These are phyloP conservation scores for Blennius ocellaris DNA, from an alignment of 2,113 vertebrate species.

Conservation along the genomic window DNA sequence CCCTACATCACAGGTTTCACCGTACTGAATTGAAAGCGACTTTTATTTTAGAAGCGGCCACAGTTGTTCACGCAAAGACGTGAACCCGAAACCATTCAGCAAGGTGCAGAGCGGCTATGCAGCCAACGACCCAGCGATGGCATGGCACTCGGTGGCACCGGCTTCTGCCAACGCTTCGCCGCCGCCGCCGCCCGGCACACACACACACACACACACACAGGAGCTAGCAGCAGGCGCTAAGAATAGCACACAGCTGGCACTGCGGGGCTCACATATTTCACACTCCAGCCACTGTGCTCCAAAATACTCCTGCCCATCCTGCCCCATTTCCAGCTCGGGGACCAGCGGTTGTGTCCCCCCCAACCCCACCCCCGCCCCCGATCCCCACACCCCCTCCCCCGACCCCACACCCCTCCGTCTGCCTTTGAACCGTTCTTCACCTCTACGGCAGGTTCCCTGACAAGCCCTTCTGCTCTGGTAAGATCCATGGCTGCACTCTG, in stretches of 20 bases:
- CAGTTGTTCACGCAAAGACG: too few relatives aligned
- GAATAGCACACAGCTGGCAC: constrained; percentile 86
- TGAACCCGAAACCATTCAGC: too few relatives aligned
- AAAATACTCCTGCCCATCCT: constrained; percentile 74
- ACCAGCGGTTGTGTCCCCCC: too few relatives aligned
- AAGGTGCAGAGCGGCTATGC: too few relatives aligned
- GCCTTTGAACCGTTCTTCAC: constrained; percentile 76
- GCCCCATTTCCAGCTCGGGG: constrained; percentile 61
- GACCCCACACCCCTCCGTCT: neutral
- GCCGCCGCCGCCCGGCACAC: constrained; percentile 69
- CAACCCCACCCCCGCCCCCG: too few relatives aligned
- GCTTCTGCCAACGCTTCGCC: constrained; percentile 49
- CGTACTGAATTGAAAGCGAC: too few relatives aligned
- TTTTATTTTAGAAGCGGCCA: too few relatives aligned
- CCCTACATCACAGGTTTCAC: too few relatives aligned
- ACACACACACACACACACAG: constrained; percentile 65
- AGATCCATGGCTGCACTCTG: constrained; percentile 60
- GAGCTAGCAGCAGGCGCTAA: constrained; percentile 74
- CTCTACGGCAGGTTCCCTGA: constrained; percentile 57
- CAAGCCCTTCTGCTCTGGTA: constrained; percentile 61
- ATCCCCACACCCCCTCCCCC: too few relatives aligned
- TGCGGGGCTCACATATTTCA: constrained; percentile 82
- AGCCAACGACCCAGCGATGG: constrained; percentile 35
- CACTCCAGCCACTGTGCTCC: constrained; percentile 75
- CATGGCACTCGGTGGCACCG: constrained; percentile 37